Conservation (phyloP, 2,888 invertebrate genomes). For the Agelastica alni region DNA sequence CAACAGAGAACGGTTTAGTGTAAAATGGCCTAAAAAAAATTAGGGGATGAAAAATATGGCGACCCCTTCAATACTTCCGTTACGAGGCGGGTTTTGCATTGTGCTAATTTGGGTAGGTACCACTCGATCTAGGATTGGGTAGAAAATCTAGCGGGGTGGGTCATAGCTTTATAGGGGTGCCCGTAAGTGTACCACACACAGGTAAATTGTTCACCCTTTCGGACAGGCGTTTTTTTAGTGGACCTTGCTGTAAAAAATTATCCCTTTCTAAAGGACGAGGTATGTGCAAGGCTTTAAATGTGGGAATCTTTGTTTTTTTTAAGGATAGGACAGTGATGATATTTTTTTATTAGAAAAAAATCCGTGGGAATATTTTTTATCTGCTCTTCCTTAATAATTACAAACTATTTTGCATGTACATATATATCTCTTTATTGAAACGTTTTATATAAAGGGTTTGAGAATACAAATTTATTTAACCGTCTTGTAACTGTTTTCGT, state of each 20-base stretch:
- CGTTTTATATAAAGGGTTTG: too few species aligned
- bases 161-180: constrained; percentile 29
- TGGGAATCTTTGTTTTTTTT: constrained; percentile 40
- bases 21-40: constrained; percentile 32
- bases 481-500: too few species aligned
- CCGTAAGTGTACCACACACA: constrained; percentile 17
- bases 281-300: constrained; percentile 37
- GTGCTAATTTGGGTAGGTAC: constrained; percentile 42
- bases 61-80: constrained; percentile 34
- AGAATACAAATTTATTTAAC: too few species aligned
- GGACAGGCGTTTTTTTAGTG: constrained; percentile 32
- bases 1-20: constrained; percentile 6
- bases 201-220: constrained; percentile 22
- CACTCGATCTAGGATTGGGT: constrained; percentile 35
- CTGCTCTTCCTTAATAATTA: background rate
- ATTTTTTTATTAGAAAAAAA: constrained; percentile 31
- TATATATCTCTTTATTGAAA: too few species aligned
- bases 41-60: constrained; percentile 33
- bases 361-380: constrained; percentile 37
- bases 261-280: constrained; percentile 39
- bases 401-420: background rate
- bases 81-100: constrained; percentile 45
- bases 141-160: constrained; percentile 37
- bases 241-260: constrained; percentile 31
- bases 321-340: constrained; percentile 24